Evolutionary conservation across 92 coral and sea anemone species (phyloP).

Genomic region (Actinernus sp.): DNA sequence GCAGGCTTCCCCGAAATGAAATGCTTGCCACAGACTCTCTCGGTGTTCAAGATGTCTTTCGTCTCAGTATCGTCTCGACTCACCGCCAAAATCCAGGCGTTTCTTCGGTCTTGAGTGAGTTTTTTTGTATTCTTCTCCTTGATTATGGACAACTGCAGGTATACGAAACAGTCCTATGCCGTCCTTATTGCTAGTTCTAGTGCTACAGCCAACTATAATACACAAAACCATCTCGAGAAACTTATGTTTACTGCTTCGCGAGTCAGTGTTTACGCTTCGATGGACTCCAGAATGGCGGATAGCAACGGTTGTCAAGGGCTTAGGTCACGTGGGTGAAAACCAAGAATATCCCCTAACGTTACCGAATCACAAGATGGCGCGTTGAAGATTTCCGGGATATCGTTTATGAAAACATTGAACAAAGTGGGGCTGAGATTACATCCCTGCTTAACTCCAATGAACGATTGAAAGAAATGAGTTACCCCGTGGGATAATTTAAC

Average conservation of each 20-base stretch:
- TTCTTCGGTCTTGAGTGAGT: too few species aligned
- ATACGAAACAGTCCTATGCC: constrained; percentile 38
- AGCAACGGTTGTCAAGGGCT: constrained; percentile 40
- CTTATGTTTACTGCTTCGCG: constrained; percentile 15
- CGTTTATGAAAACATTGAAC: too few species aligned
- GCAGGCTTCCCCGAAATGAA: constrained; percentile 20
- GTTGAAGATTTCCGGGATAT: too few species aligned
- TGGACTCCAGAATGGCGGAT: constrained; percentile 50
- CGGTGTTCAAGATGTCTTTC: constrained; percentile 3
- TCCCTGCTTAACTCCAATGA: constrained; percentile 17
- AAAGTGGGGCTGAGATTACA: constrained; percentile 20
- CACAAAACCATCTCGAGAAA: constrained; percentile 42
- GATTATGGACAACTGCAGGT: constrained; percentile 36
- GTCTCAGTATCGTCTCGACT: constrained; percentile 1
- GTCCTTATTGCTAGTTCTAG: constrained; percentile 47
- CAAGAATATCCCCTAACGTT: constrained; percentile 6
- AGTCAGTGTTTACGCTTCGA: constrained; percentile 36
- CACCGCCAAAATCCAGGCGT: too few species aligned
- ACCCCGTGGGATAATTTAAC: background rate
- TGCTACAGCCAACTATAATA: constrained; percentile 53
- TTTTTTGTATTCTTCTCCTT: constrained; percentile 37
- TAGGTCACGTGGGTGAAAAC: constrained; percentile 48
- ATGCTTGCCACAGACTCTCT: constrained; percentile 29
- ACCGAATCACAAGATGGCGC: background rate
- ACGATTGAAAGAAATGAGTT: constrained; percentile 11